phyloP scores from a whole-genome alignment of 2,797 vertebrate genomes.

The Phalanger gymnotis region DNA sequence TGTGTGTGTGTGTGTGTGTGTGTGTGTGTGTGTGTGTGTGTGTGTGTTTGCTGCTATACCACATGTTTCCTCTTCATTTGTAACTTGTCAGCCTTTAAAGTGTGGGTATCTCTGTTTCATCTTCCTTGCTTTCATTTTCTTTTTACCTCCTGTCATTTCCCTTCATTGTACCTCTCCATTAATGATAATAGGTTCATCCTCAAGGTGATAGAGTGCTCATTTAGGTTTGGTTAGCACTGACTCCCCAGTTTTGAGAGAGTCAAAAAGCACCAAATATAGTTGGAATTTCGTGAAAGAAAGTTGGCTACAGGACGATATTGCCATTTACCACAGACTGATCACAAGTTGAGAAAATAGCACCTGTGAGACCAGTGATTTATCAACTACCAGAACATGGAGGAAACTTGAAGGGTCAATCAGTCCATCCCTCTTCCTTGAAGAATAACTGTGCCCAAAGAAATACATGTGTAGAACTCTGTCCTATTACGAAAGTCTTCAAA shows the following conservation, averaged over 20 bases:
- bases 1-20: neutral
- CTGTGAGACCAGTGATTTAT: neutral
- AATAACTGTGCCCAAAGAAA: neutral
- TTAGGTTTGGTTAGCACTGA: neutral
- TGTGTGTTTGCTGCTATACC: neutral
- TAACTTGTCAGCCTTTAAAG: slow-evolving; percentile 22
- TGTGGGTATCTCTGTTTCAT: neutral
- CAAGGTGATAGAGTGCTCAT: neutral
- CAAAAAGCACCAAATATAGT: neutral
- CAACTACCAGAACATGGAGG: neutral
- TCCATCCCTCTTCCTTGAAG: neutral
- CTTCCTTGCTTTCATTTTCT: neutral
- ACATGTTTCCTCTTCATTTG: slow-evolving; percentile 32
- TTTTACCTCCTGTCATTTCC: neutral
- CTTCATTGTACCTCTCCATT: neutral
- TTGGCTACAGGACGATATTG: neutral
- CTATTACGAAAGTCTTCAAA: neutral
- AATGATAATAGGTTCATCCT: neutral
- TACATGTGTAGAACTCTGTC: neutral
- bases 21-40: too few species aligned
- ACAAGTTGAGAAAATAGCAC: neutral
- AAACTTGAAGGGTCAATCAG: neutral
- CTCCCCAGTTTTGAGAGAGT: neutral
- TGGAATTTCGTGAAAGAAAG: neutral
- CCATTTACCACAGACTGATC: neutral